Percentiles rank a stretch among this genome's conserved stretches.
Conservation (phyloP, 2,797 vertebrate genomes). For the Steatocranus sp. region DNA sequence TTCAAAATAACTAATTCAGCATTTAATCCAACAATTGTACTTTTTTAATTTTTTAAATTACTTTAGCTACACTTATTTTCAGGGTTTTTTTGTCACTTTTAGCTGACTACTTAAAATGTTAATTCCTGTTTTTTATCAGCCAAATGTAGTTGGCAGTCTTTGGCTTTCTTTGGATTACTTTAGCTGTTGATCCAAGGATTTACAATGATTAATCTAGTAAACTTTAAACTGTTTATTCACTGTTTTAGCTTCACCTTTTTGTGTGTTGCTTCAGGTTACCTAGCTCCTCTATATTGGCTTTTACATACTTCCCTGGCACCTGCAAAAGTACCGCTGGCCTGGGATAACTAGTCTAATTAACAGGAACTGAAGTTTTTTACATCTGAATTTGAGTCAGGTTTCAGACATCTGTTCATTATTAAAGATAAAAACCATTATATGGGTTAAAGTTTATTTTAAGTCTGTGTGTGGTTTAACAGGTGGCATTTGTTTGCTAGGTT, state of each 20-base stretch:
- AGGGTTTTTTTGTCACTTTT: accelerated
- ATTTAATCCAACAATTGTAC: background rate
- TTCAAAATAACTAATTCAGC: background rate
- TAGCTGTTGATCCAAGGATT: background rate
- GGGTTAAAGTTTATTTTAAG: background rate
- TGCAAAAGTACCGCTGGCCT: background rate
- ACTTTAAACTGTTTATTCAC: background rate
- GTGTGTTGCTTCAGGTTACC: background rate
- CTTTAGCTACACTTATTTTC: background rate
- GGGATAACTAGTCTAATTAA: background rate
- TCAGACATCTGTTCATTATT: background rate
- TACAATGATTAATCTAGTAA: background rate
- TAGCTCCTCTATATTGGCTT: background rate
- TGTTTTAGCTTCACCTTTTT: background rate
- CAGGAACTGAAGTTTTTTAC: background rate
- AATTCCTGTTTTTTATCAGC: background rate
- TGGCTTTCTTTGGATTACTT: background rate
- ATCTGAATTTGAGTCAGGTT: background rate
- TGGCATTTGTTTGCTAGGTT: background rate
- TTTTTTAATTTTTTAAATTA: background rate
- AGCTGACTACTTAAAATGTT: accelerated
- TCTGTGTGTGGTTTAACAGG: background rate
- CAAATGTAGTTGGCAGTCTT: too few relatives aligned
- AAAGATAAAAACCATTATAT: background rate
- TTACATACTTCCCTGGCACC: background rate